phyloP scores from a whole-genome alignment of 2,113 vertebrate genomes.

The Rhinoptilus africanus region DNA sequence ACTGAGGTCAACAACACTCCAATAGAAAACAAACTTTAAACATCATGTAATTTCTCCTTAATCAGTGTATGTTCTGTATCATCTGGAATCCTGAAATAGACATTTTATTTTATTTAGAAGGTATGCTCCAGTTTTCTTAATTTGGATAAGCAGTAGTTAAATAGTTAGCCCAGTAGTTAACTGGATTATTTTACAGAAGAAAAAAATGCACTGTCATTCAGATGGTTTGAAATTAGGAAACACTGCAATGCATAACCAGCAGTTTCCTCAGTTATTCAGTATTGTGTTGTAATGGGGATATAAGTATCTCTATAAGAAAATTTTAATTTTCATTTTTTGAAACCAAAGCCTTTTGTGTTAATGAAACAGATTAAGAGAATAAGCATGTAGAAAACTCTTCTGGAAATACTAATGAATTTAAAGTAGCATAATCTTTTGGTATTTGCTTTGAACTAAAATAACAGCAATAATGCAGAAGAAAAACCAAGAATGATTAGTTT shows the following conservation, averaged over 20 bases:
- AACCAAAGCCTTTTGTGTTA: not conserved
- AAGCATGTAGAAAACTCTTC: not conserved
- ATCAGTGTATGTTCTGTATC: not conserved
- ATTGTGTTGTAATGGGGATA: no score
- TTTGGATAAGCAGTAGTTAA: not conserved
- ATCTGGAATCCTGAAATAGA: not conserved
- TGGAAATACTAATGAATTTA: not conserved
- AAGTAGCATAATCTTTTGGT: not conserved
- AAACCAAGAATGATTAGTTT: accelerated
- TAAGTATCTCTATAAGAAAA: not conserved
- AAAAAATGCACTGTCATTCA: not conserved
- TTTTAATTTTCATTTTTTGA: not conserved
- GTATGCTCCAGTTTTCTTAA: not conserved
- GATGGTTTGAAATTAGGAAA: not conserved
- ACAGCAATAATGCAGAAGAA: not conserved
- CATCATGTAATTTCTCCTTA: not conserved
- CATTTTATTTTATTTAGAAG: not conserved
- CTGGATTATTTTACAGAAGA: not conserved
- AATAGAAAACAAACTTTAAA: not conserved
- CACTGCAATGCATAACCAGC: not conserved
- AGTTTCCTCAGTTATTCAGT: not conserved
- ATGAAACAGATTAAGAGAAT: not conserved
- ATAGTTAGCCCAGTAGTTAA: not conserved
- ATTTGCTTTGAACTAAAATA: not conserved
- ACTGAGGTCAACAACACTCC: not conserved